A percentile compares a stretch with the other conserved stretches of the same genome.
Conservation (phyloP, 2,113 vertebrate genomes). For the Dicrurus megarhynchus region DNA sequence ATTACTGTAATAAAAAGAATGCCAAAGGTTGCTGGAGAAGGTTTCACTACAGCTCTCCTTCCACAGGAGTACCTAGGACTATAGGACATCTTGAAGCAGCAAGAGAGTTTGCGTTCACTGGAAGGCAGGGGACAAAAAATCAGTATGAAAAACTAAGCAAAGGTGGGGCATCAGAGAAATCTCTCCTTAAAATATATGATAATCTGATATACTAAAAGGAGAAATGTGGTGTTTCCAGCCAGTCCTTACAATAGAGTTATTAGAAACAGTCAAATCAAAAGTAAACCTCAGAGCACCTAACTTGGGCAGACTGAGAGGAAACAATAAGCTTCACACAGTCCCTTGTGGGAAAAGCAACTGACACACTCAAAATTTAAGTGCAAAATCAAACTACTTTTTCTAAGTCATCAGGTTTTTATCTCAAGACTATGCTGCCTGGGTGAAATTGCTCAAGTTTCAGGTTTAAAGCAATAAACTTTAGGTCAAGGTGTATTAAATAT, state of each 20-base stretch:
- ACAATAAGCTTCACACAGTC: neutral
- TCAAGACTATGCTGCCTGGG: neutral
- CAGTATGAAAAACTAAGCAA: neutral
- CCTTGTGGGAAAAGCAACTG: neutral
- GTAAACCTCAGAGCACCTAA: neutral
- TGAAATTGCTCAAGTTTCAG: neutral
- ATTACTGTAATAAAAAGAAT: neutral
- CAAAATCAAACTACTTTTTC: neutral
- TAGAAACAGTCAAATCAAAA: neutral
- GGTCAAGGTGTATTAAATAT: conserved; percentile 16
- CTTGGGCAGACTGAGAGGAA: neutral
- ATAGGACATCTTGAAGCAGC: neutral
- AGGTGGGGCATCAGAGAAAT: neutral
- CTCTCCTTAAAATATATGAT: neutral
- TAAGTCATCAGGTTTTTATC: neutral
- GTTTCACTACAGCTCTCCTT: neutral
- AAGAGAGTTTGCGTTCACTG: neutral
- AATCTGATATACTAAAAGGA: neutral
- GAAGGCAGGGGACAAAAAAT: neutral
- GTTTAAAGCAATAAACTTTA: neutral
- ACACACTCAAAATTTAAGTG: neutral
- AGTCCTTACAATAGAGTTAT: neutral
- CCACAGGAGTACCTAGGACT: neutral
- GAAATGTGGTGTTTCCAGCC: neutral
- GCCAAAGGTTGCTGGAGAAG: neutral